Percentiles rank a stretch among this genome's conserved stretches.
Evolutionary conservation across 2,113 vertebrate species (phyloP).

Genomic region (Cranoglanis bouderius): DNA sequence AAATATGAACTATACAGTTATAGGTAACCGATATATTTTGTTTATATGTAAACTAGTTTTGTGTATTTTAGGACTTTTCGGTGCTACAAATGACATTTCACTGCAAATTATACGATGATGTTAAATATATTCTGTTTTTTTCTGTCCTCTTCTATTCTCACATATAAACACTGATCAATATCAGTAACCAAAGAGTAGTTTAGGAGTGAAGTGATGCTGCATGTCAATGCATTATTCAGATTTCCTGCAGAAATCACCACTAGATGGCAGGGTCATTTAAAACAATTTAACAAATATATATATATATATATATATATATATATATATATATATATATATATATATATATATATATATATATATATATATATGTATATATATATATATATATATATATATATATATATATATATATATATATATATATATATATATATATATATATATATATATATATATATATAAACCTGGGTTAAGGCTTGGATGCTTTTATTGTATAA

Average conservation of each 20-base stretch:
- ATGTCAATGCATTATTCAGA: neutral
- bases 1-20: neutral
- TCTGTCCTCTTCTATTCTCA: neutral
- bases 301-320: no score
- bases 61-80: neutral
- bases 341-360: no score
- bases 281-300: neutral
- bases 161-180: neutral
- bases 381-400: no score
- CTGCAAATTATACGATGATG: neutral
- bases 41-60: neutral
- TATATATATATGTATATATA: no score
- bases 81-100: neutral
- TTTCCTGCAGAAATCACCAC: constrained; percentile 1
- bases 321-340: no score
- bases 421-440: no score
- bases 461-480: no score
- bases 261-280: constrained; percentile 44
- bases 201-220: neutral
- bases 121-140: neutral
- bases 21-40: neutral
- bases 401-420: no score
- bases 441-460: no score
- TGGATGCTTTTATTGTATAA: neutral
- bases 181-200: neutral